Conservation (phyloP, 2,797 vertebrate genomes). For the Halcyon leucocephala region DNA sequence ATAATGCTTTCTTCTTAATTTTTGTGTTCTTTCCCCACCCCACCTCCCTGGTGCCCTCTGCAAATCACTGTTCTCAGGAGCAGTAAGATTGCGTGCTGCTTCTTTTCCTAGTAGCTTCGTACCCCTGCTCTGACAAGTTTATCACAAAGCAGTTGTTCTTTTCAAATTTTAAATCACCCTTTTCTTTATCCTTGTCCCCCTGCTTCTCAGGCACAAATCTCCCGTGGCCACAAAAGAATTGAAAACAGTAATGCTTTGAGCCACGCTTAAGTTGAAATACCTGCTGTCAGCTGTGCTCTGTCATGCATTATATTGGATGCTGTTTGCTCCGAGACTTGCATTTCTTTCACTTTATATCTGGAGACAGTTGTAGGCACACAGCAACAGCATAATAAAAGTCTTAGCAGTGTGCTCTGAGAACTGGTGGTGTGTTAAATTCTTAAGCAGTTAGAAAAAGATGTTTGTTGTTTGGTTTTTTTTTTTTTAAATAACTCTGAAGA, state of each 20-base stretch:
- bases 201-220: not conserved
- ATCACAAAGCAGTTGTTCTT: not conserved
- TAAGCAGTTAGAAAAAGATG: not conserved
- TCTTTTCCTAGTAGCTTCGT: not conserved
- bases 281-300: not conserved
- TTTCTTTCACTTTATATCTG: not conserved
- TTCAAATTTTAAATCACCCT: not conserved
- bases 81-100: not conserved
- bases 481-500: not conserved
- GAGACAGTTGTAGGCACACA: not conserved
- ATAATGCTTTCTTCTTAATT: rapidly evolving
- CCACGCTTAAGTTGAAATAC: not conserved
- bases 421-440: not conserved
- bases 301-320: not conserved
- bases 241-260: not conserved
- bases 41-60: not conserved
- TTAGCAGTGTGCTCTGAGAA: not conserved
- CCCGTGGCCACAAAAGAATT: not conserved
- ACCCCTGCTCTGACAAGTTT: not conserved
- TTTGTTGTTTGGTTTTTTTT: not conserved
- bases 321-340: not conserved
- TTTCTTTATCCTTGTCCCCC: not conserved
- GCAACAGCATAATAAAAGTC: not conserved
- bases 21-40: not conserved
- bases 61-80: not conserved